Evolutionary conservation across 2,797 vertebrate species (phyloP), one percentile per base, ranked within the genome.

Genomic region (Botia kubotai): DNA sequence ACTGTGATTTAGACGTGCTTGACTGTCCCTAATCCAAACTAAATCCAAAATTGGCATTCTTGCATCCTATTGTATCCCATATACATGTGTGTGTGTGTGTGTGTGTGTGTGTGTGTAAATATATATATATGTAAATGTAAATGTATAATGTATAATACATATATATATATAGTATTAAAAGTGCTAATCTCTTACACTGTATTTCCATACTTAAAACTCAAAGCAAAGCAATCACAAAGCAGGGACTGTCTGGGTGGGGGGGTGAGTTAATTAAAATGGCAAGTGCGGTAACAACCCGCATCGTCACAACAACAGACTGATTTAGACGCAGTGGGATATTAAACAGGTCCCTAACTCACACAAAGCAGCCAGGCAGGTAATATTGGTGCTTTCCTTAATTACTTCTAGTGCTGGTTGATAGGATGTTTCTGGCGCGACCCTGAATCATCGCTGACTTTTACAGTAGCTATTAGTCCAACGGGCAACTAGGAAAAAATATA

Each of bases 231-330:
- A 89, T 91, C 87, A 87, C 86, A 88, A 91, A 85, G 87, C 89
- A 87, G 89, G 87, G 90, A 87, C 86, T 90, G 90, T 85, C 88
- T 92, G 89, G 86, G 90, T 91, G 88, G 87, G 90, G 86, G 72
- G 77, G 79, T 82, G 57, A 93, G 92, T 94, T 94, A 93, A 94
- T 95, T 95, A 94, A 93, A 93, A 93, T 91, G 89, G 91, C 89
- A 90, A 91, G 90, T 86, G 80, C 82, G 79, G 78, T 91, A 92
- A 84, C 91, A 94, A 83, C 92, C 91, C 89, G 92, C 92, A 90
- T 89, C 91, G 90, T 91, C 90, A 92, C 93, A 94, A 93, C 91
- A 93, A 91, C 88, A 86, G 91, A 88, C 79, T 82, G 87, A 88
- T 89, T 91, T 91, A 82, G 88, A 89, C 90, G 87, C 86, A 75